These are phyloP conservation scores for Oxytorus armatus DNA, from an alignment of 2,888 invertebrate species.

Conservation along the genomic window DNA sequence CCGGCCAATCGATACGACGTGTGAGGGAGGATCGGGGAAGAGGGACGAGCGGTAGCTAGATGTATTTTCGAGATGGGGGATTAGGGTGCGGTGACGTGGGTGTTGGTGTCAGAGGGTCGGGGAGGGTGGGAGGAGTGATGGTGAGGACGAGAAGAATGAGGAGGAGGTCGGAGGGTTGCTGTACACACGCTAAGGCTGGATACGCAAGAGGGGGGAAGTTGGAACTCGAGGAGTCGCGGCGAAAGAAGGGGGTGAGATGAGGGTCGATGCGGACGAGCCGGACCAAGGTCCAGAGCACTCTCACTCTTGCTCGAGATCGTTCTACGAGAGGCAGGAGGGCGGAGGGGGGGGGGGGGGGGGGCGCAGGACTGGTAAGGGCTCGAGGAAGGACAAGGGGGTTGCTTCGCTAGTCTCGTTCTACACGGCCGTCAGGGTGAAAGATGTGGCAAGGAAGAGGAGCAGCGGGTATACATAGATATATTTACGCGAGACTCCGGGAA, in stretches of 20 bases:
- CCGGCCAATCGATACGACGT: constrained; percentile 81
- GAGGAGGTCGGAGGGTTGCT: constrained; percentile 32
- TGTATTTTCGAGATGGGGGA: constrained; percentile 82
- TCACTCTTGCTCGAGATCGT: constrained; percentile 76
- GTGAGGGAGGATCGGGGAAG: constrained; percentile 69
- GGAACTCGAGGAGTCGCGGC: constrained; percentile 29
- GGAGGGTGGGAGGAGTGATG: constrained; percentile 43
- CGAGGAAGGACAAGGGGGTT: constrained; percentile 74
- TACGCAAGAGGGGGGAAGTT: constrained; percentile 27
- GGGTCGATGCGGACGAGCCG: constrained; percentile 82
- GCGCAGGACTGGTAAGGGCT: too few relatives aligned
- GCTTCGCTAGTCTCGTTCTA: constrained; percentile 46
- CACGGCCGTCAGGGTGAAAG: constrained; percentile 68
- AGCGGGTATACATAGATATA: too few relatives aligned
- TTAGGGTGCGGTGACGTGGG: constrained; percentile 83
- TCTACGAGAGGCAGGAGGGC: constrained; percentile 66
- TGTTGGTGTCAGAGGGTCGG: constrained; percentile 59
- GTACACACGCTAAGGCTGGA: constrained; percentile 40
- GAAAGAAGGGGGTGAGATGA: constrained; percentile 78
- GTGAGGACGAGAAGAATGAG: constrained; percentile 40
- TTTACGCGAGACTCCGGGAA: constrained; percentile 40
- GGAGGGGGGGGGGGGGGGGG: constrained; percentile 74
- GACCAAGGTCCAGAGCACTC: constrained; percentile 82
- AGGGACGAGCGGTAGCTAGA: constrained; percentile 60
- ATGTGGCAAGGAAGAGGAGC: constrained; percentile 70